A percentile compares a stretch with the other conserved stretches of the same genome.
phyloP scores from a whole-genome alignment of 2,888 invertebrate species.

The Aphelenchoides bicaudatus region DNA sequence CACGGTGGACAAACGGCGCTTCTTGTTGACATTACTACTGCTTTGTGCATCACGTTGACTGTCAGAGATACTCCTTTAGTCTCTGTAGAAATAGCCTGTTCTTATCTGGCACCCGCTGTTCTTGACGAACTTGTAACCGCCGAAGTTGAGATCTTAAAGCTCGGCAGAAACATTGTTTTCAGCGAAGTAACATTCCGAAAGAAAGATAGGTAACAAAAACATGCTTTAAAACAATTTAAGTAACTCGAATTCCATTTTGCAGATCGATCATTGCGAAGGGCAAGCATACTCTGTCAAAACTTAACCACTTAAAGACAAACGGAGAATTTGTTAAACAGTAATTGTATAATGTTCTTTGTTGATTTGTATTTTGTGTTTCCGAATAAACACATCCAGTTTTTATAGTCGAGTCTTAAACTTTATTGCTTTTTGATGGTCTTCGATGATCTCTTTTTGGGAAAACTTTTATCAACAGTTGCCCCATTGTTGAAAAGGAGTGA shows the following conservation, averaged over 20 bases:
- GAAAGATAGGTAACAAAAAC: no score
- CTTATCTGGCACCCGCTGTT: constrained; percentile 46
- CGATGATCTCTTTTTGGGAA: background rate
- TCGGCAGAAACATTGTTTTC: constrained; percentile 46
- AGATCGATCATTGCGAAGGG: constrained; percentile 43
- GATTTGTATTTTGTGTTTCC: background rate
- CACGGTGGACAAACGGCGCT: constrained; percentile 47
- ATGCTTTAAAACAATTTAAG: no score
- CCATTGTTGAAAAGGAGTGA: background rate
- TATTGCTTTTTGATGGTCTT: background rate
- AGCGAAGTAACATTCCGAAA: constrained; percentile 46
- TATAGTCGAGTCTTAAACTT: background rate
- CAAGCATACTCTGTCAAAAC: constrained; percentile 20
- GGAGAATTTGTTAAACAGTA: constrained; percentile 10
- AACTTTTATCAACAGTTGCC: background rate
- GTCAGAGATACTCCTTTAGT: constrained; percentile 47
- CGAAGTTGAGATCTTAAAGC: constrained; percentile 42
- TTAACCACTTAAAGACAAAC: background rate
- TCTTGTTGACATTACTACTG: constrained; percentile 49
- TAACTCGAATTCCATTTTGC: no score
- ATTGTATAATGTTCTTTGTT: background rate
- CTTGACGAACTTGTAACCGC: constrained; percentile 42
- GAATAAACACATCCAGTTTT: no score
- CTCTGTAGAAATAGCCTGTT: constrained; percentile 45
- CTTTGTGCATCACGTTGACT: constrained; percentile 44